A percentile compares a stretch with the other conserved stretches of the same genome.
These are phyloP conservation scores for Tiliacea aurago DNA, from an alignment of 2,888 invertebrate genomes.

Conservation along the genomic window DNA sequence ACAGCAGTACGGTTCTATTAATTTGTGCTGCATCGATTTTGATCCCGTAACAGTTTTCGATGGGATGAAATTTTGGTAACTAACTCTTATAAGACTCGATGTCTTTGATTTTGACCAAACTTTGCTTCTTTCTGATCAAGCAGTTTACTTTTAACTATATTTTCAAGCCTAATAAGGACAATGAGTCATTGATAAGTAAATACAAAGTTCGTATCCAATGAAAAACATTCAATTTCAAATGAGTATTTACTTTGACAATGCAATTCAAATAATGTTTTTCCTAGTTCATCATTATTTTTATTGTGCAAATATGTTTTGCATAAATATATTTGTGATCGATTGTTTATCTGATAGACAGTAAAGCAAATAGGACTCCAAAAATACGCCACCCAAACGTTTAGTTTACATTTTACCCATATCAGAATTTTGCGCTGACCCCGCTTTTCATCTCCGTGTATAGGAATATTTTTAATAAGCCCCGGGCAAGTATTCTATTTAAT, in stretches of 20 bases:
- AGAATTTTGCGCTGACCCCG: conserved; percentile 69
- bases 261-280: conserved; percentile 12
- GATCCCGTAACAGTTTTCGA: conserved; percentile 57
- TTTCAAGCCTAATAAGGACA: background rate
- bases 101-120: background rate
- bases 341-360: conserved; percentile 11
- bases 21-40: conserved; percentile 78
- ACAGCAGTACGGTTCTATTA: conserved; percentile 78
- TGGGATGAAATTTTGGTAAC: conserved; percentile 26
- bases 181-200: background rate
- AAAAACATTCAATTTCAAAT: conserved; percentile 5
- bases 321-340: conserved; percentile 9
- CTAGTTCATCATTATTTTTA: conserved; percentile 5
- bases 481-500: conserved; percentile 84
- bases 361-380: conserved; percentile 18
- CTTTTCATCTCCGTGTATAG: conserved; percentile 74
- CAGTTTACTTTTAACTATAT: background rate
- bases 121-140: too few species aligned
- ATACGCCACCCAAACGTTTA: conserved; percentile 43
- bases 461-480: conserved; percentile 82
- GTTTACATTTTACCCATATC: conserved; percentile 61
- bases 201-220: background rate
- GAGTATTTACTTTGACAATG: conserved; percentile 7
- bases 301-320: conserved; percentile 30
- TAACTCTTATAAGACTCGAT: background rate